Base-by-base conservation (phyloP, 2,113 vertebrate genomes). In the Myodes glareolus region DNA sequence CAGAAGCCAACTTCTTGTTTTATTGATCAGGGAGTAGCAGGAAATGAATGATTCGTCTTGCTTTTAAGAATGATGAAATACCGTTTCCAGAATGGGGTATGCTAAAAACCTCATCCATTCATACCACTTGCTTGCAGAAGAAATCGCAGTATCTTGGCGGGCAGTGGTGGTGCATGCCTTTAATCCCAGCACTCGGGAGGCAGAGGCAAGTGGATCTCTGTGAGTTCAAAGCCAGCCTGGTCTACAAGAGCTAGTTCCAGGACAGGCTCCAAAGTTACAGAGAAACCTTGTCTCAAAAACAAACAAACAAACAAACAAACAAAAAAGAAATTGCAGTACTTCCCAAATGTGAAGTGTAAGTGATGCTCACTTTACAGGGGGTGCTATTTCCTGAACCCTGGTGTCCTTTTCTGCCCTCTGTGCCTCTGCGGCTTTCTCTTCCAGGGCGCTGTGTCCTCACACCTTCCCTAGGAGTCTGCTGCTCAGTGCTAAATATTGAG, bases 1-100 rank as follows among this genome's bases (percentile, higher is more conserved):
- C 16, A 39, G 84, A 70, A 68, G 47, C 10, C 81, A 81, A 19
- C n/a, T 78, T 77, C 52, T 63, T 61, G 42, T 72, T 76, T 61
- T 45, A 90, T 81, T 92, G 42, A 84, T 90, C 45, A 70, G 72
- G 39, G 70, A 61, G 52, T 52, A 23, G 52, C 50, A 94, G 92
- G 93, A 93, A 94, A 88, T 70, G 73, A 93, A 94, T 92, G 92
- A 95, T 72, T 96, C 70, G 25, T 90, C 89, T 93, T 72, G 58
- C 88, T 94, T 81, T 96, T 92, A 93, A 93, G 86, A 78, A 97
- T 92, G 90, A 96, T 85, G 85, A 92, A 94, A 84, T 58, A 39
- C 55, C 25, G 4, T 29, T 94, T 97, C 92, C 63, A 50, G 72
- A 96, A 86, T 55, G 67, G 55, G 45, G 9, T 70, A 25, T 45